A percentile compares a stretch with the other conserved stretches of the same genome.
Evolutionary conservation across 2,113 vertebrate genomes (phyloP).

Genomic region (Ameiurus melas): DNA sequence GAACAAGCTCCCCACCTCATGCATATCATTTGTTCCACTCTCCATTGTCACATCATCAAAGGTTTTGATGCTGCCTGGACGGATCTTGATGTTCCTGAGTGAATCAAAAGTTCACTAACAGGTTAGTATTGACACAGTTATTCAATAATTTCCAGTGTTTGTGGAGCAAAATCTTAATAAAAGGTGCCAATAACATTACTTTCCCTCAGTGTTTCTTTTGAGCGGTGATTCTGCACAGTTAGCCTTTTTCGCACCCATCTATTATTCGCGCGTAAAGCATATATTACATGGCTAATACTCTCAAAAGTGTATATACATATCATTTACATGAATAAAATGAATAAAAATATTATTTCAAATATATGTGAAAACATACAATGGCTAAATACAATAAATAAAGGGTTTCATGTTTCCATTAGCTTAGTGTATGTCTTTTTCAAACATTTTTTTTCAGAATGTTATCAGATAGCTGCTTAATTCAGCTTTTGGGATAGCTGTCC

Average conservation of each 20-base stretch:
- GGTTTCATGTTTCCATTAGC: constrained; percentile 48
- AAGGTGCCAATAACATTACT: not conserved
- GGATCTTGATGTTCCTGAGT: constrained; percentile 78
- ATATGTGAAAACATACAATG: constrained; percentile 41
- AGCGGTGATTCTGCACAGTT: not conserved
- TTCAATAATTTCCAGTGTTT: not conserved
- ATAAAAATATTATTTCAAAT: not conserved
- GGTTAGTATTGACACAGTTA: constrained; percentile 28
- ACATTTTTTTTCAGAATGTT: constrained; percentile 50
- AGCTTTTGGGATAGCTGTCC: constrained; percentile 63
- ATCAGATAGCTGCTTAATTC: constrained; percentile 59
- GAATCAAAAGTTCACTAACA: constrained; percentile 46
- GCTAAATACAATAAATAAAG: constrained; percentile 36
- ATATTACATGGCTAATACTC: not conserved
- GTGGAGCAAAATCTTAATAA: constrained; percentile 28
- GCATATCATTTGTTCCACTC: constrained; percentile 70
- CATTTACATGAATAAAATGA: not conserved
- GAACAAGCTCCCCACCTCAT: constrained; percentile 71
- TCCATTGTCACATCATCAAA: constrained; percentile 86
- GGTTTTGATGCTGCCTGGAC: constrained; percentile 85
- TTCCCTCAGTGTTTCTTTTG: not conserved
- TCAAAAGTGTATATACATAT: not conserved
- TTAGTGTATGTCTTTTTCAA: constrained; percentile 56
- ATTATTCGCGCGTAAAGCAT: not conserved
- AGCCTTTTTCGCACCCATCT: not conserved